Evolutionary conservation across 2,113 vertebrate genomes (phyloP), one percentile per base, ranked within the genome.

Genomic region (Gasterosteus nipponicus): DNA sequence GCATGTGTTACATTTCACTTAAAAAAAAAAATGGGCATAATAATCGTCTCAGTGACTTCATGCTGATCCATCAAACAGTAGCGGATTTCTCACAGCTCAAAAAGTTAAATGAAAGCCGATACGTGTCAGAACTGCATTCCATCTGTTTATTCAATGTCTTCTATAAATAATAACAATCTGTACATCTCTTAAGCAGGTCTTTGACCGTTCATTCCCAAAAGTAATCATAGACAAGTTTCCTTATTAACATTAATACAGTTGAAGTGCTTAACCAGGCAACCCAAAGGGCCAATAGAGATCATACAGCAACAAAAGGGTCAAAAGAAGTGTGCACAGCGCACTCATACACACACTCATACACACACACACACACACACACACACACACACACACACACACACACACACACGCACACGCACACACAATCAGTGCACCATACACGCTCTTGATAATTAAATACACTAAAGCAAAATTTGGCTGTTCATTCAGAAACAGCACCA

Each of bases 121-220:
- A 22, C n/a, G 35, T 0, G 19, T 56, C 56, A 66, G 54, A 49
- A 42, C 57, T 83, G 68, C 77, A 86, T 86, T 93, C 86, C 77
- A 75, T 89, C 44, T 83, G 86, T 92, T 93, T 94, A 93, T 93
- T 93, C 72, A 89, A 92, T 89, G 76, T 75, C 85, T 81, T 87
- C 41, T 89, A 93, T 90, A 91, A 93, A 93, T 91, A 92, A 92
- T 89, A 93, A 82, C 77, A 92, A 92, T 89, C 84, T 91, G 81
- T 92, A 89, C 86, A 92, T 89, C 79, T 87, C 85, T 73, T 83
- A 84, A 87, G 83, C 83, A 85, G 81, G 83, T 91, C 78, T 86
- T 81, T 51, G 84, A 93, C 84, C 85, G 47, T 87, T 88, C 78
- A 78, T 89, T 90, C 72, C 41, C 76, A 81, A 88, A 90, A 84